Conservation (phyloP, 2,113 vertebrate species). For the Platichthys flesus region DNA sequence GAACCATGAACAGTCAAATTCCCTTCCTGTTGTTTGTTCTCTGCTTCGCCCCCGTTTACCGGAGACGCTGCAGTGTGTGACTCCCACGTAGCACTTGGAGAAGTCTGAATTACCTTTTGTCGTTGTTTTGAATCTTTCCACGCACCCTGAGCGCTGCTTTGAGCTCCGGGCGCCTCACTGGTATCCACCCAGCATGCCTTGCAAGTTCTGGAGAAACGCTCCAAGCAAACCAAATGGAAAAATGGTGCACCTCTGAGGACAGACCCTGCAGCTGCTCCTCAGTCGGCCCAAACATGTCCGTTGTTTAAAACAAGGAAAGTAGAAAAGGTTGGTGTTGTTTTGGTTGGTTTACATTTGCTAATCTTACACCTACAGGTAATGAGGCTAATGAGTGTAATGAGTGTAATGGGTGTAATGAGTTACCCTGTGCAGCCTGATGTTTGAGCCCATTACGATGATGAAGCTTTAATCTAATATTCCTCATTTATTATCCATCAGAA, state of each 20-base stretch:
- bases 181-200: constrained; percentile 32
- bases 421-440: background rate
- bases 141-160: background rate
- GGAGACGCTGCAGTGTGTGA: background rate
- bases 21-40: constrained; percentile 2
- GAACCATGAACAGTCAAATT: background rate
- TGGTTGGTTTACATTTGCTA: background rate
- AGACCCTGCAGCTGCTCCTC: background rate
- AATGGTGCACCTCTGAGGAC: background rate
- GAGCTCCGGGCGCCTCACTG: constrained; percentile 25
- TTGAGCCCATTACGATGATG: background rate
- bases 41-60: constrained; percentile 2
- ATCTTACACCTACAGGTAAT: too few relatives aligned
- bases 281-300: background rate
- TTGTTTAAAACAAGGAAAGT: too few relatives aligned
- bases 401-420: background rate
- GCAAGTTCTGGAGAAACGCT: constrained; percentile 23
- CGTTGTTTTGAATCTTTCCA: constrained; percentile 32
- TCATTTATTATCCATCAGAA: background rate
- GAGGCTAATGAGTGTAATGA: background rate
- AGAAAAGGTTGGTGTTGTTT: background rate
- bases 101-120: constrained; percentile 19
- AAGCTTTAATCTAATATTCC: background rate
- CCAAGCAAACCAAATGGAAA: background rate
- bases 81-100: constrained; percentile 3